Percentiles rank a stretch among this genome's conserved stretches.
These are phyloP conservation scores for Hypsopygia costalis DNA, from an alignment of 2,888 invertebrate genomes.

Conservation along the genomic window DNA sequence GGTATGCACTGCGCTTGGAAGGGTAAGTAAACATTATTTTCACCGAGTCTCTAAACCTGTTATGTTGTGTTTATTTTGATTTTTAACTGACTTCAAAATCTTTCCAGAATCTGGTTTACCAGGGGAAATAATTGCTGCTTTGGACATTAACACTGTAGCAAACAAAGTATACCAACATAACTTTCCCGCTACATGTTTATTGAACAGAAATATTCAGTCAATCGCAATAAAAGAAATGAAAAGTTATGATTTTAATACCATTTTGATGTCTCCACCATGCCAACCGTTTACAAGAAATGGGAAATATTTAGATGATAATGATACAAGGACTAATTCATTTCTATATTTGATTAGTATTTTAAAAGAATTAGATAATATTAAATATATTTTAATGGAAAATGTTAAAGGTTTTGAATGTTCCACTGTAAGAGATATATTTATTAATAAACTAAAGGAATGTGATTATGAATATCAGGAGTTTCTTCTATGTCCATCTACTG, in stretches of 20 bases:
- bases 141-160: constrained; percentile 93
- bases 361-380: constrained; percentile 78
- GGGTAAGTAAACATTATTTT: constrained; percentile 71
- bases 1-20: constrained; percentile 97
- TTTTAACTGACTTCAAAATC: too few relatives aligned
- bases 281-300: constrained; percentile 97
- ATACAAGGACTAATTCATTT: constrained; percentile 90
- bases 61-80: too few relatives aligned
- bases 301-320: constrained; percentile 87
- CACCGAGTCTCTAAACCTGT: too few relatives aligned
- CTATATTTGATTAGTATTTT: constrained; percentile 87
- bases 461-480: constrained; percentile 91
- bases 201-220: constrained; percentile 89
- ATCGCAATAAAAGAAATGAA: constrained; percentile 84
- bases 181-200: constrained; percentile 83
- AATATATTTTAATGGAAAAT: constrained; percentile 94
- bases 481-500: constrained; percentile 89
- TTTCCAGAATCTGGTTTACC: constrained; percentile 85
- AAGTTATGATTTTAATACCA: constrained; percentile 84
- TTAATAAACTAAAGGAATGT: constrained; percentile 82
- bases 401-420: constrained; percentile 97
- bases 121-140: constrained; percentile 86
- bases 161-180: constrained; percentile 90
- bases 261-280: constrained; percentile 98
- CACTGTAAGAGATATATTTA: constrained; percentile 83